These are phyloP conservation scores for Pachydiplax longipennis DNA, from an alignment of 2,888 invertebrate genomes.

Conservation along the genomic window DNA sequence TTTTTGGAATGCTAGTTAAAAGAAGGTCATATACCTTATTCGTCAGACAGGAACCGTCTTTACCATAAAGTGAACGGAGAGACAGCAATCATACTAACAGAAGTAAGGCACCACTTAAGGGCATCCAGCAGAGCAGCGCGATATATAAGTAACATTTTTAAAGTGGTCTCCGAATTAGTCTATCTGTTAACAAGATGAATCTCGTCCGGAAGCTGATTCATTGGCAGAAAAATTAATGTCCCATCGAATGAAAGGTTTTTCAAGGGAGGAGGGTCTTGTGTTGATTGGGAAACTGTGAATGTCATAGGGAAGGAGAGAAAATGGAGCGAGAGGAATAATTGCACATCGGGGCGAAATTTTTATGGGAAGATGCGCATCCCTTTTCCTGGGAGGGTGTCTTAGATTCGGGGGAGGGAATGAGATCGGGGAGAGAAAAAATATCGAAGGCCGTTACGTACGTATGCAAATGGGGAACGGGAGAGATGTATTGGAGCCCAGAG, in stretches of 20 bases:
- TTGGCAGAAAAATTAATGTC: not conserved
- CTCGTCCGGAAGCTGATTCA: not conserved
- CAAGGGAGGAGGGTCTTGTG: not conserved
- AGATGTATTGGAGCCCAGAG: slow-evolving; percentile 26
- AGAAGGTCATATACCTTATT: too few relatives aligned
- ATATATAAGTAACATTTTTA: too few relatives aligned
- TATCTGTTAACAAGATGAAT: too few relatives aligned
- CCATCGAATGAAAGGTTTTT: not conserved
- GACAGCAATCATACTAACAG: too few relatives aligned
- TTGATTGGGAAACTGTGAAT: not conserved
- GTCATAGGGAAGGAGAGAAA: not conserved
- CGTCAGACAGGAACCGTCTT: too few relatives aligned
- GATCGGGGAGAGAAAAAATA: not conserved
- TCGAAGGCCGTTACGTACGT: slow-evolving; percentile 32
- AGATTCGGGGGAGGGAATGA: not conserved
- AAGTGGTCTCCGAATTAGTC: too few relatives aligned
- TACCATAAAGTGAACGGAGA: too few relatives aligned
- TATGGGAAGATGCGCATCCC: not conserved
- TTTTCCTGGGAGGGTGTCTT: not conserved
- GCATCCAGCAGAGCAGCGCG: too few relatives aligned
- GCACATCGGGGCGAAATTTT: not conserved
- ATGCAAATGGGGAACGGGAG: slow-evolving; percentile 20
- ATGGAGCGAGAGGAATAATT: not conserved
- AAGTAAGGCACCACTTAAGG: too few relatives aligned
- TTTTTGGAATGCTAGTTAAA: too few relatives aligned